Evolutionary conservation across 2,888 invertebrate species (phyloP), one percentile per base, ranked within the genome.

Genomic region (Tenodera sinensis): DNA sequence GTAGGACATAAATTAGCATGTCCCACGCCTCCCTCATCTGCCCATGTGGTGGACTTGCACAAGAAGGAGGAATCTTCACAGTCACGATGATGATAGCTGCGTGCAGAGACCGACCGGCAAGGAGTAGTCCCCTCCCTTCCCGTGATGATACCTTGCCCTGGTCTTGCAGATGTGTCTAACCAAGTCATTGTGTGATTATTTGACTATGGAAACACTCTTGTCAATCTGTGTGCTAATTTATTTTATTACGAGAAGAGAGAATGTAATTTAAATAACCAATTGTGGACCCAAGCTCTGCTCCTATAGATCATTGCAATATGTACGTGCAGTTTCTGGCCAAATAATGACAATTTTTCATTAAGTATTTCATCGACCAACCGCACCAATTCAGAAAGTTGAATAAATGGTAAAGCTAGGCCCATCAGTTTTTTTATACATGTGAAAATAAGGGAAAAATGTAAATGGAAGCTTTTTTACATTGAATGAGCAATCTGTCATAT

Each of bases 21-120:
- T 30, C 86, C 90, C 20, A 87, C 90, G 2, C 88, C 90, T 27
- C 88, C 90, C 30, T 83, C 90, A n/a, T 83, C 90, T 28, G 82
- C 83, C 7, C 89, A 89, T 47, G 90, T 89, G 42, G 90, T 90
- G 25, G 90, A 91, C 87, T 87, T 90, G 85, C 90, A 90, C 85
- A 91, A 91, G 89, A 90, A 91, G 84, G 91, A 91, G 83, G 91
- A 91, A 84, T 89, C 89, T n/a, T 89, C 90, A 9, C 90, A 90
- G 89, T 90, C 91, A 34, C 91, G 91, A 90, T 91, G 90, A 90
- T 90, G 82, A 83, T 83, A 34, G 83, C 54, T 82, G 54, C 54
- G 54, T 71, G 54, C 54, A 71, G 54, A 71, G 54, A 71, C 54
- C 54, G 54, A 71, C 54, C 54, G 54, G 54, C 54, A 71, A 25